Evolutionary conservation across 2,888 invertebrate genomes (phyloP).

Genomic region (Nephrotoma appendiculata): DNA sequence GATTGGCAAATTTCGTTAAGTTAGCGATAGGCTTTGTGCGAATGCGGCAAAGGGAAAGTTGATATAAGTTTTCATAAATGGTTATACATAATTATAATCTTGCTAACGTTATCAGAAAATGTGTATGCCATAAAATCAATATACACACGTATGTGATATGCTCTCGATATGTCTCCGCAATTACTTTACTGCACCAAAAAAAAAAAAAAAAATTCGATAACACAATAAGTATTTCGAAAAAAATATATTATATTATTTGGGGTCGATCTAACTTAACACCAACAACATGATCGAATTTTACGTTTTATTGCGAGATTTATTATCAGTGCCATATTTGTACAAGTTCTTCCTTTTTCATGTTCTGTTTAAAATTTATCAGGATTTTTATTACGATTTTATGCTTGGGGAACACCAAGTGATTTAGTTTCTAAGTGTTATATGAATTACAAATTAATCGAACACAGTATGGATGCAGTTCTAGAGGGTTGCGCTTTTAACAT

Average conservation of each 20-base stretch:
- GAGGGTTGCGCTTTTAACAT: background rate
- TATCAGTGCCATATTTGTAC: background rate
- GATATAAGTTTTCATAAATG: background rate
- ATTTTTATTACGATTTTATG: background rate
- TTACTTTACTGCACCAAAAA: background rate
- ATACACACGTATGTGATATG: background rate
- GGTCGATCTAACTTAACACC: background rate
- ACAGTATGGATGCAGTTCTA: background rate
- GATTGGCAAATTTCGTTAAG: background rate
- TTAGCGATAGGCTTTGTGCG: background rate
- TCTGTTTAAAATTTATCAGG: background rate
- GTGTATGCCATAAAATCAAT: background rate
- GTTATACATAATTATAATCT: background rate
- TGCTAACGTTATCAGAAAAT: background rate
- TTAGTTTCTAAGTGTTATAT: background rate
- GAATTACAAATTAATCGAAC: background rate
- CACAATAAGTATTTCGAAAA: background rate
- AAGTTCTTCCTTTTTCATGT: background rate
- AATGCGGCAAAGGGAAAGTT: background rate
- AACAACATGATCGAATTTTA: background rate
- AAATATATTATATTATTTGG: background rate
- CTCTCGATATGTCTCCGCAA: too few species aligned
- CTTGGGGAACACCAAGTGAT: background rate
- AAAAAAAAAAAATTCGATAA: background rate
- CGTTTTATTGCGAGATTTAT: background rate